A percentile compares a stretch with the other conserved stretches of the same genome.
Evolutionary conservation across 2,797 vertebrate genomes (phyloP).

Genomic region (Sebastes trivittatus): DNA sequence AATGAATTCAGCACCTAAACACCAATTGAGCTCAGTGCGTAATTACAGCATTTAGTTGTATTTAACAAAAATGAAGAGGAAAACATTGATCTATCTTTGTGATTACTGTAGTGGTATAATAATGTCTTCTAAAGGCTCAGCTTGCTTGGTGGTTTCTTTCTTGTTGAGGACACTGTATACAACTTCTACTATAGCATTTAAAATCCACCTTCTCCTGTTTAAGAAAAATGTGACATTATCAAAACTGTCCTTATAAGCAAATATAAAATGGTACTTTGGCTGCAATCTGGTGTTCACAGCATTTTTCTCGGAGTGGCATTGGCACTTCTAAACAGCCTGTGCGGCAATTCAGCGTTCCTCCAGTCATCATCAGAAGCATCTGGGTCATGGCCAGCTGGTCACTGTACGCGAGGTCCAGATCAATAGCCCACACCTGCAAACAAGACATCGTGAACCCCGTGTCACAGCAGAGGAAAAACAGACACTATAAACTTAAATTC

Average conservation of each 20-base stretch:
- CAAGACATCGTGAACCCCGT: constrained; percentile 34
- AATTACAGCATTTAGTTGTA: constrained; percentile 98
- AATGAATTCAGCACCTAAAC: constrained; percentile 99
- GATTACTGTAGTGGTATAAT: constrained; percentile 58
- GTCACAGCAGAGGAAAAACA: constrained; percentile 34
- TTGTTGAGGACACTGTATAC: background rate
- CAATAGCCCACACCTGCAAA: constrained; percentile 91
- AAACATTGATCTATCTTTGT: constrained; percentile 77
- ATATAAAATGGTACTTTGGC: constrained; percentile 48
- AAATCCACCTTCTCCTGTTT: background rate
- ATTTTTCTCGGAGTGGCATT: constrained; percentile 45
- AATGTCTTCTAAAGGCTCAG: constrained; percentile 55
- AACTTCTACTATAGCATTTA: background rate
- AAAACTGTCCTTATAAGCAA: constrained; percentile 5
- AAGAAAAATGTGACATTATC: background rate
- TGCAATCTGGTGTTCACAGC: constrained; percentile 27
- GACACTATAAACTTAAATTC: constrained; percentile 23
- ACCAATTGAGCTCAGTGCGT: constrained; percentile 94
- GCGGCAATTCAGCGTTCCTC: constrained; percentile 84
- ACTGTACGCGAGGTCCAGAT: constrained; percentile 89
- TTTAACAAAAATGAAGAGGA: constrained; percentile 86
- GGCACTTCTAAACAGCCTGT: constrained; percentile 80
- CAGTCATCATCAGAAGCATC: constrained; percentile 86
- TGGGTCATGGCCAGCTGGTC: constrained; percentile 93
- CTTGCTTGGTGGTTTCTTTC: constrained; percentile 34